Percentiles rank a stretch among this genome's conserved stretches.
These are phyloP conservation scores for Zaprionus gabonicus DNA, from an alignment of 1,140 invertebrate species.

Conservation along the genomic window DNA sequence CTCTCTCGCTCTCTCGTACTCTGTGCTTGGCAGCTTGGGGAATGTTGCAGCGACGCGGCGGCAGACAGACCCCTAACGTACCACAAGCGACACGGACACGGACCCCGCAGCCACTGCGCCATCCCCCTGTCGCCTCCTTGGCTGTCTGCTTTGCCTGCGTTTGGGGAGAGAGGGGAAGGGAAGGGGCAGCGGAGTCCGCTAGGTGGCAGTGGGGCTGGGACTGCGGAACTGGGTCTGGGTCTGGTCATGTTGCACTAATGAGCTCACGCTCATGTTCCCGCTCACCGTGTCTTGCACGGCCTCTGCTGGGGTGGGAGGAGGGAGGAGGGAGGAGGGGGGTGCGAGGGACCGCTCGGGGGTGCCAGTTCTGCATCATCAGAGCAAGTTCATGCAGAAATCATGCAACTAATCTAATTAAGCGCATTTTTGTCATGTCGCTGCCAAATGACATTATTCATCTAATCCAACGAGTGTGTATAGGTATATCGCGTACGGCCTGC, in stretches of 20 bases:
- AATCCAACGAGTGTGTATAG: conserved; percentile 36
- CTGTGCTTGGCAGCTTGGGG: conserved; percentile 1
- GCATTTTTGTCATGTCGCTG: conserved; percentile 59
- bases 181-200: not conserved
- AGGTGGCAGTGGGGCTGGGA: conserved; percentile 26
- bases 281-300: not conserved
- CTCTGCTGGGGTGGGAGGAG: not conserved
- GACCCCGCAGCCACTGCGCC: not conserved
- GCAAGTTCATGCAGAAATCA: conserved; percentile 54
- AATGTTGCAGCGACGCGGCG: not conserved
- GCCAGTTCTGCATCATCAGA: conserved; percentile 49
- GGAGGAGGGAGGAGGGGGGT: not conserved
- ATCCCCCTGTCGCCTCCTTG: not conserved
- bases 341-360: not conserved
- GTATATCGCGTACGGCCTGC: no score
- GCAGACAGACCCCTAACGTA: not conserved
- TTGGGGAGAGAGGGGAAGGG: no score
- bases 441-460: conserved; percentile 60
- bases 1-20: not conserved
- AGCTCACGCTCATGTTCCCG: conserved; percentile 45
- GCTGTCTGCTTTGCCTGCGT: conserved; percentile 8
- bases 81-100: not conserved
- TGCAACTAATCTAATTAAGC: conserved; percentile 64
- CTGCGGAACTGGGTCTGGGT: conserved; percentile 34
- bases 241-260: conserved; percentile 57